Evolutionary conservation across 2,888 invertebrate species (phyloP).

Genomic region (Perithous albicinctus): DNA sequence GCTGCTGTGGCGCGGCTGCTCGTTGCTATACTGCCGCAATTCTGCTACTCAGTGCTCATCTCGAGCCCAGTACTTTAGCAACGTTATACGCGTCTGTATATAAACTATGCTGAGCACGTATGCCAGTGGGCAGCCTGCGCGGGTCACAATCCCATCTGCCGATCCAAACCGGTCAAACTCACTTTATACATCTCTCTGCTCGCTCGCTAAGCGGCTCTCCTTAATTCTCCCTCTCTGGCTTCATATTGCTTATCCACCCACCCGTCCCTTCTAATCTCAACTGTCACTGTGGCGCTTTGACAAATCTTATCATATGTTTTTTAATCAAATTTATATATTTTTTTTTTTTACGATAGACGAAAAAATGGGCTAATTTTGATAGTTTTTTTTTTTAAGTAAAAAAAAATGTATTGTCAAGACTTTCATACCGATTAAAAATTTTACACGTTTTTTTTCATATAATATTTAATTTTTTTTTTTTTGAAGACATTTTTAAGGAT

Average conservation of each 20-base stretch:
- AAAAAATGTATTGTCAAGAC: too few species aligned
- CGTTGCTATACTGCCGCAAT: constrained; percentile 59
- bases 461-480: too few species aligned
- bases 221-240: constrained; percentile 49
- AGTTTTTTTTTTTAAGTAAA: too few species aligned
- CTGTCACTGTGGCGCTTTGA: constrained; percentile 4
- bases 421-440: too few species aligned
- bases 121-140: constrained; percentile 78
- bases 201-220: too few species aligned
- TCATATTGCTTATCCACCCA: not conserved
- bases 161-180: constrained; percentile 78
- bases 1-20: constrained; percentile 1
- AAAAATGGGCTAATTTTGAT: too few species aligned
- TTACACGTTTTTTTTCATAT: too few species aligned
- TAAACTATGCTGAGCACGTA: constrained; percentile 80
- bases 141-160: constrained; percentile 83
- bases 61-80: constrained; percentile 51
- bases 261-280: not conserved
- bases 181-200: constrained; percentile 64
- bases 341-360: too few species aligned
- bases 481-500: too few species aligned
- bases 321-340: too few species aligned
- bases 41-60: constrained; percentile 64
- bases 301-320: not conserved
- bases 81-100: constrained; percentile 66